Percentiles rank a stretch among this genome's conserved stretches.
Conservation (phyloP, 2,113 vertebrate species). For the Ameiurus melas region DNA sequence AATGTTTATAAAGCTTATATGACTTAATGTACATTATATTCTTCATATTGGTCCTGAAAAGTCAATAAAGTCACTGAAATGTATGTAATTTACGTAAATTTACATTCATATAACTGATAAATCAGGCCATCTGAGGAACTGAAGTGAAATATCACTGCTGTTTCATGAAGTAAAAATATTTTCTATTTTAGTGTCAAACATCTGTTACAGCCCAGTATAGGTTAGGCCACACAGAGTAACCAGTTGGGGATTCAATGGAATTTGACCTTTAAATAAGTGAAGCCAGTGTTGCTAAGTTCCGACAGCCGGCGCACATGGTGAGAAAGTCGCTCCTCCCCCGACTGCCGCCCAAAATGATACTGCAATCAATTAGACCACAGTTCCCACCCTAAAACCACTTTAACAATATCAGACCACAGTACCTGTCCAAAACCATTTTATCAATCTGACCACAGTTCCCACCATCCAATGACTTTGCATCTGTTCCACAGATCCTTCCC, state of each 20-base stretch:
- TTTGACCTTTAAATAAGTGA: too few relatives aligned
- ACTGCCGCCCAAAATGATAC: too few relatives aligned
- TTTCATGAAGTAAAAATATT: not conserved
- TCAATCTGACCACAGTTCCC: not conserved
- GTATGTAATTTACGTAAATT: not conserved
- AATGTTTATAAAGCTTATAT: not conserved
- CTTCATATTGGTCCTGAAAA: not conserved
- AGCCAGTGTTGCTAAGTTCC: too few relatives aligned
- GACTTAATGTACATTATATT: not conserved
- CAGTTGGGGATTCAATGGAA: too few relatives aligned
- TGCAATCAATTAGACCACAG: not conserved
- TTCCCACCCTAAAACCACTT: not conserved
- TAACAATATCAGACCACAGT: not conserved
- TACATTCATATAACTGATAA: not conserved
- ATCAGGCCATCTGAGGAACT: not conserved
- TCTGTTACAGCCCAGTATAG: too few relatives aligned
- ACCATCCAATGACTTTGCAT: too few relatives aligned
- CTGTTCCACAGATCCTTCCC: too few relatives aligned
- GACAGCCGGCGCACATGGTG: too few relatives aligned
- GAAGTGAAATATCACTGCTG: not conserved
- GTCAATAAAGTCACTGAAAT: not conserved
- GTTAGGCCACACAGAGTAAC: too few relatives aligned
- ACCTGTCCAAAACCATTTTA: not conserved
- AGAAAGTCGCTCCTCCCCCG: too few relatives aligned
- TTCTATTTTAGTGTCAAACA: not conserved